phyloP scores from a whole-genome alignment of 2,113 vertebrate species.

The Castor canadensis region DNA sequence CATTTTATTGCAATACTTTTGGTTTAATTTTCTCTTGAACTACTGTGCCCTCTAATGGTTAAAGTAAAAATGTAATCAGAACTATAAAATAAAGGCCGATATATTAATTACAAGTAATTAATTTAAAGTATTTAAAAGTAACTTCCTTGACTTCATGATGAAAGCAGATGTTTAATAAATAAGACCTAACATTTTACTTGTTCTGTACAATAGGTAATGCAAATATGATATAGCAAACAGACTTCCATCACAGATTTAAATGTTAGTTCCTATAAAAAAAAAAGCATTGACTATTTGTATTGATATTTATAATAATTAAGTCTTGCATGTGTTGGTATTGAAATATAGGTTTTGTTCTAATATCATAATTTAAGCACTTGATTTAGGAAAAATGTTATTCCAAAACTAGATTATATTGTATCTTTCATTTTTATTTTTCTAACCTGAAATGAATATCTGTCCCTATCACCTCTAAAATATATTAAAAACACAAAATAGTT shows the following conservation, averaged over 20 bases:
- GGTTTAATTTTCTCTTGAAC: constrained; percentile 71
- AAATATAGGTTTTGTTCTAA: constrained; percentile 25
- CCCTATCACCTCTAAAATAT: not conserved
- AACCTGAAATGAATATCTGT: not conserved
- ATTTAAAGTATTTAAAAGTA: constrained; percentile 62
- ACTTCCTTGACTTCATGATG: constrained; percentile 64
- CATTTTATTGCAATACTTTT: not conserved
- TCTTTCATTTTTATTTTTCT: constrained; percentile 49
- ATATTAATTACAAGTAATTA: constrained; percentile 32
- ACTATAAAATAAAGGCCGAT: constrained; percentile 47
- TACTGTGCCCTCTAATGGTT: constrained; percentile 65
- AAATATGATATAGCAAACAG: constrained; percentile 2
- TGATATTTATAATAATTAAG: constrained; percentile 35
- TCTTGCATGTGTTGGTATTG: not conserved
- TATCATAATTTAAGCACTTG: constrained; percentile 17
- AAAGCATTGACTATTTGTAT: not conserved
- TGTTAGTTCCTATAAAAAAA: not conserved
- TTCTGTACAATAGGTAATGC: constrained; percentile 37
- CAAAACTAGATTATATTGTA: constrained; percentile 21
- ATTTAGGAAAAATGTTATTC: constrained; percentile 23
- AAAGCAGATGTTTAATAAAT: constrained; percentile 75
- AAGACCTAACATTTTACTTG: constrained; percentile 73
- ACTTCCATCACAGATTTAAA: constrained; percentile 9
- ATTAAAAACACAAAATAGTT: not conserved
- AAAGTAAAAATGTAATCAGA: constrained; percentile 72